Evolutionary conservation across 2,113 vertebrate genomes (phyloP), one percentile per base, ranked within the genome.

Genomic region (Holacanthus passer): DNA sequence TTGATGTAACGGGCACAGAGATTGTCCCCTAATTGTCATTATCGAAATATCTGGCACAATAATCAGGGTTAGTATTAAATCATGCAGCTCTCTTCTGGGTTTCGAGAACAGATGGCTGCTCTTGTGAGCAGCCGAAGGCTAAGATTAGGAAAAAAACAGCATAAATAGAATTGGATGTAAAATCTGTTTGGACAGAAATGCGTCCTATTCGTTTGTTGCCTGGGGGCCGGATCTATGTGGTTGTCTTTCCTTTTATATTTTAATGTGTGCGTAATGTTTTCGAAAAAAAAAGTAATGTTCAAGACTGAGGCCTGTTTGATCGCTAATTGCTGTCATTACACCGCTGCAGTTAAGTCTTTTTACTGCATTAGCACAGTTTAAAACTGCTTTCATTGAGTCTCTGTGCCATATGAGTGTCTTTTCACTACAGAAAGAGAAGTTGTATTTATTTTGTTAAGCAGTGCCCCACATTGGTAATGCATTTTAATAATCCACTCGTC

Each of bases 81-180:
- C 59, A 83, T 83, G 67, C 64, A 66, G 80, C 55, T 58, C 64
- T 75, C 73, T 43, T 76, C 27, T 43, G 55, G 73, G 79, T 48
- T 83, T 50, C 53, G 29, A 77, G 62, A 80, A 73, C 91, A 92
- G 89, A 91, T 90, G 87, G 87, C 82, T 65, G 37, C 41, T 80
- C 68, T 52, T 59, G 70, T 55, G 56, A 62, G n/a, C 65, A 67
- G 64, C 79, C 29, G 39, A 73, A 77, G 68, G 82, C 86, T 64
- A 55, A n/a, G 39, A 52, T 76, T 53, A 56, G 27, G 52, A 66
- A 32, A 47, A n/a, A 60, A n/a, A 41, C 20, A 5, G 20, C 67
- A 79, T 37, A 32, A 89, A 78, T 59, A 78, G 58, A 86, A 77
- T 37, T 55, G 37, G 66, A 75, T 77, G 14, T 79, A 43, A 67